phyloP scores from a whole-genome alignment of 2,113 vertebrate genomes.

The Ctenomys sociabilis region DNA sequence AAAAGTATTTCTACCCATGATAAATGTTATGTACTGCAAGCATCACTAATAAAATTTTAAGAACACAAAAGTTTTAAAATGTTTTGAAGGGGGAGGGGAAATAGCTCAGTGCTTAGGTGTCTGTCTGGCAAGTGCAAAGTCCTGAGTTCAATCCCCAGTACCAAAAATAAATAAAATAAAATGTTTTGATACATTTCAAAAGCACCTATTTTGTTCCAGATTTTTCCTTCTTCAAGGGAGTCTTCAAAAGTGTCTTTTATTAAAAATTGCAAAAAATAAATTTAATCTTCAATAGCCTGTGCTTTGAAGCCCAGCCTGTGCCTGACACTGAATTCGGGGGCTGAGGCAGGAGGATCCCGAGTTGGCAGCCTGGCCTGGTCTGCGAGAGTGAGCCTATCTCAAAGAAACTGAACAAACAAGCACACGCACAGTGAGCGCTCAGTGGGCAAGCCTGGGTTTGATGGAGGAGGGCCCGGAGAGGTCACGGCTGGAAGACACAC shows the following conservation, averaged over 20 bases:
- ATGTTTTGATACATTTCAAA: neutral
- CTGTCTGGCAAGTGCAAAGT: no score
- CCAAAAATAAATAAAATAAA: no score
- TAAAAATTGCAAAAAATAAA: slow-evolving; percentile 14
- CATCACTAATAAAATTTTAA: neutral
- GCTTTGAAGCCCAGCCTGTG: neutral
- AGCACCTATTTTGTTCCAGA: neutral
- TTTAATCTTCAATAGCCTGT: slow-evolving; percentile 17
- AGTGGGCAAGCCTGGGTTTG: neutral
- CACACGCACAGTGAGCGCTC: neutral
- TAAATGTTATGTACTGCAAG: neutral
- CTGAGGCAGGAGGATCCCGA: neutral
- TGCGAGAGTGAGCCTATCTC: neutral
- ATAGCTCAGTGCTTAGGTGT: no score
- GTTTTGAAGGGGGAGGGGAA: no score
- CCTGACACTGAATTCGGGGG: neutral
- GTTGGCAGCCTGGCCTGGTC: neutral
- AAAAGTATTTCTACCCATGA: neutral
- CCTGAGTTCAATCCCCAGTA: no score
- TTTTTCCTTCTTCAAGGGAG: neutral
- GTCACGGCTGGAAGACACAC: neutral
- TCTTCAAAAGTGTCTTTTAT: neutral
- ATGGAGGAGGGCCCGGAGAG: neutral
- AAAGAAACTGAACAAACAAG: neutral
- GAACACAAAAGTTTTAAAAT: neutral